phyloP scores from a whole-genome alignment of 2,113 vertebrate genomes.

The Camelus dromedarius region DNA sequence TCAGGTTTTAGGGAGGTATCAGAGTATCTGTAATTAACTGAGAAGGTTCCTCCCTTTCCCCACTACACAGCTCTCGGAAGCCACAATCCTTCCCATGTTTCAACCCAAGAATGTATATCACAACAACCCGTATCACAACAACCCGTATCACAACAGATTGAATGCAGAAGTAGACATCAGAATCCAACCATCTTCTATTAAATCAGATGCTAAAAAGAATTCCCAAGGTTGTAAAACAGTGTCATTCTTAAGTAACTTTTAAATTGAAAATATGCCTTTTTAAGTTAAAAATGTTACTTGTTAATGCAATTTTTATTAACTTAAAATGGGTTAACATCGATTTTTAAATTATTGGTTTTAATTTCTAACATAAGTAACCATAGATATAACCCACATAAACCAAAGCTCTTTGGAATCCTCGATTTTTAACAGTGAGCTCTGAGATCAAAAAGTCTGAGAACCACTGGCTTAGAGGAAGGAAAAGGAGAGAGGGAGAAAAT shows the following conservation, averaged over 20 bases:
- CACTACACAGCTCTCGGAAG: background rate
- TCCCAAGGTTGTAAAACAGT: background rate
- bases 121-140: no score
- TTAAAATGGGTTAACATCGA: background rate
- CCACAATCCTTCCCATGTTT: background rate
- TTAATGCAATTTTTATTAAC: background rate
- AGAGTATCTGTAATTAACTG: background rate
- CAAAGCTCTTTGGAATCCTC: background rate
- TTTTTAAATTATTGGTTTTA: constrained; percentile 53
- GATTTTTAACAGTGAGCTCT: constrained; percentile 8
- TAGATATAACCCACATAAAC: background rate
- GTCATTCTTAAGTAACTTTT: constrained; percentile 34
- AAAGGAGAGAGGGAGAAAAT: background rate
- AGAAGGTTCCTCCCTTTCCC: constrained; percentile 14
- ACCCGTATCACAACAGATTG: background rate
- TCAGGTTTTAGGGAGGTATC: background rate
- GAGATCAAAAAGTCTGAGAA: background rate
- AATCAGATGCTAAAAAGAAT: background rate
- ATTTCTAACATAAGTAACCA: background rate
- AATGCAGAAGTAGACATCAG: background rate
- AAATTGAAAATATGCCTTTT: constrained; percentile 9
- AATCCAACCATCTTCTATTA: background rate
- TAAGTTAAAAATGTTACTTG: background rate
- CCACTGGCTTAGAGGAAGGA: background rate
- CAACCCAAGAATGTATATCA: background rate